Base-by-base conservation (phyloP, 2,797 vertebrate species). In the Leptatherina wallacei region DNA sequence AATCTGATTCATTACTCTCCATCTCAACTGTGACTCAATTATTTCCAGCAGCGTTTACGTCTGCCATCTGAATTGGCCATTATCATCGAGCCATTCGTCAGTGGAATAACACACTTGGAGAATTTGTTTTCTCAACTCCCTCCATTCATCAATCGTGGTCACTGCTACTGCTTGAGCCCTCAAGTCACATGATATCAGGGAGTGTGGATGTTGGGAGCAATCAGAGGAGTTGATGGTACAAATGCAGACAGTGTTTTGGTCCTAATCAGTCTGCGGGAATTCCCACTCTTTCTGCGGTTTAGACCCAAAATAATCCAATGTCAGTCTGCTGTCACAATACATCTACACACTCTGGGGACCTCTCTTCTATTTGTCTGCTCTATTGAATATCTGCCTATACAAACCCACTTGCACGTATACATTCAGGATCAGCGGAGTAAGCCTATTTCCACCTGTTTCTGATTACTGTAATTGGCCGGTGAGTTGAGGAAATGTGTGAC, bases 401-500 rank as follows among this genome's bases (percentile, higher is more conserved):
- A 80, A 80, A 71, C 75, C 77, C 61, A 27, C 30, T 35, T 2
- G 13, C 68, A 36, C 76, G 71, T 24, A 57, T 61, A 72, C 83
- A 65, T 64, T 77, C 69, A 7, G 73, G 67, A 86, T 88, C 73
- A 13, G 62, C 7, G 62, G 61, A 32, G 59, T 62, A 64, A 80
- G 77, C 71, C 77, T 55, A 49, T 57, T 51, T 75, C 69, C 89
- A 90, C 85, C 85, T 94, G 93, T 77, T 94, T 94, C 84, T 88
- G 83, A 91, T 94, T 93, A 91, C 59, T 83, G 59, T 84, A 91
- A 93, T 88, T 91, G 85, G 82, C 69, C 70, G 38, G 73, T 65
- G 86, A 85, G 84, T 63, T 58, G 85, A 85, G 88, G 89, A 93
- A 93, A 92, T 77, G 83, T 88, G 73, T 83, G 90, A 89, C 88